phyloP scores from a whole-genome alignment of 2,797 vertebrate genomes.

The Mormyrops boulengeri region DNA sequence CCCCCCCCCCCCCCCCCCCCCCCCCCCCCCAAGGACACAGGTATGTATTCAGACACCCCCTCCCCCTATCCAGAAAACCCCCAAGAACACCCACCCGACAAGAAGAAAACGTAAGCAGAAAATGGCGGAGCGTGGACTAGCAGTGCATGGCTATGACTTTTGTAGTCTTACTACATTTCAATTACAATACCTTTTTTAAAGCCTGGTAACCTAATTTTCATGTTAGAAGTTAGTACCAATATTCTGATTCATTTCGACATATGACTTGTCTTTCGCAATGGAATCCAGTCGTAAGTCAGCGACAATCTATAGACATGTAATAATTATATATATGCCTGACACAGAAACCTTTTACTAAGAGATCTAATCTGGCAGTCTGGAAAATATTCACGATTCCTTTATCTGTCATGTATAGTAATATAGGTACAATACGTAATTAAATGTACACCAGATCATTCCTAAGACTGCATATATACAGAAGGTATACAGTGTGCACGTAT shows the following conservation, averaged over 20 bases:
- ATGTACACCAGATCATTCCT: neutral
- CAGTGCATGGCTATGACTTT: neutral
- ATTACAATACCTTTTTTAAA: neutral
- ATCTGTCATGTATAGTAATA: neutral
- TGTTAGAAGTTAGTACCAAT: neutral
- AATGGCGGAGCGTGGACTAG: neutral
- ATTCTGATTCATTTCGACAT: neutral
- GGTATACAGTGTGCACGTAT: neutral
- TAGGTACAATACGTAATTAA: neutral
- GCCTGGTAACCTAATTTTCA: neutral
- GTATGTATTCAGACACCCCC: neutral
- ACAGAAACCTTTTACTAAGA: neutral
- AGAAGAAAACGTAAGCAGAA: neutral
- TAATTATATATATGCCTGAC: neutral
- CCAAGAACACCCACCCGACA: neutral
- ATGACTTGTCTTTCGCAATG: neutral
- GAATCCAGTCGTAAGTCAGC: neutral
- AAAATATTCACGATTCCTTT: neutral
- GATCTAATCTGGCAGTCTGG: neutral
- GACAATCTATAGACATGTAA: neutral
- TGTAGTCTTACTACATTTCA: neutral
- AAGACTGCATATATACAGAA: neutral
- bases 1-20: too few relatives aligned
- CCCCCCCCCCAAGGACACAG: too few relatives aligned
- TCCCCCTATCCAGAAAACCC: neutral